These are phyloP conservation scores for Ophioninae sp. DNA, from an alignment of 2,888 invertebrate species.

Conservation along the genomic window DNA sequence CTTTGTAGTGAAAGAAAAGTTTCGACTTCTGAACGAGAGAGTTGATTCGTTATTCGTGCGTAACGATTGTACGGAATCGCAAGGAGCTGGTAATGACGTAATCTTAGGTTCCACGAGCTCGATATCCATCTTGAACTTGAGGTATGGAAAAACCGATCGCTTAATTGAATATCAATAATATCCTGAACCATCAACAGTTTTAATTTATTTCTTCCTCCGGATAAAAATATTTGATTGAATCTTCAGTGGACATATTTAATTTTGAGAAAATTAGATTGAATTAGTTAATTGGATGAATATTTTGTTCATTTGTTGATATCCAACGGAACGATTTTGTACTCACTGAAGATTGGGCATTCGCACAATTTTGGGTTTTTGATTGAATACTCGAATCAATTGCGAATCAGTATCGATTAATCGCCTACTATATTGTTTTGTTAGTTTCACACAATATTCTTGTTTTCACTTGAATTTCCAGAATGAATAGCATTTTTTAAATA, in stretches of 20 bases:
- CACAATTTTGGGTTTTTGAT: neutral
- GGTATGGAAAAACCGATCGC: neutral
- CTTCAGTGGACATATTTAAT: too few species aligned
- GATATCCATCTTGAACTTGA: neutral
- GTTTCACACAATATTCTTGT: too few species aligned
- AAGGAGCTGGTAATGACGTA: neutral
- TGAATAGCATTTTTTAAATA: too few species aligned
- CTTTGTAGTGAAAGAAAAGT: conserved; percentile 12
- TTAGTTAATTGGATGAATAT: too few species aligned
- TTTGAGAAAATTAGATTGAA: too few species aligned
- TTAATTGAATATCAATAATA: neutral
- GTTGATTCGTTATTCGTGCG: neutral
- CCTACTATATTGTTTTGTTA: too few species aligned
- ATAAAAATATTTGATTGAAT: too few species aligned
- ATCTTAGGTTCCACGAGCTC: neutral
- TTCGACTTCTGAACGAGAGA: conserved; percentile 27
- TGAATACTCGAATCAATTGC: neutral
- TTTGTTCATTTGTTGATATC: too few species aligned
- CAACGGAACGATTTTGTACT: neutral
- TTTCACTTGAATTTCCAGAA: too few species aligned
- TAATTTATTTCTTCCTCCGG: neutral
- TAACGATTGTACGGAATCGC: neutral
- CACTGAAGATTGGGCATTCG: neutral
- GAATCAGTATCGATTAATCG: too few species aligned
- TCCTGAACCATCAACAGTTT: neutral